Conservation (phyloP, 1,140 invertebrate species). For the Monochamus saltuarius region DNA sequence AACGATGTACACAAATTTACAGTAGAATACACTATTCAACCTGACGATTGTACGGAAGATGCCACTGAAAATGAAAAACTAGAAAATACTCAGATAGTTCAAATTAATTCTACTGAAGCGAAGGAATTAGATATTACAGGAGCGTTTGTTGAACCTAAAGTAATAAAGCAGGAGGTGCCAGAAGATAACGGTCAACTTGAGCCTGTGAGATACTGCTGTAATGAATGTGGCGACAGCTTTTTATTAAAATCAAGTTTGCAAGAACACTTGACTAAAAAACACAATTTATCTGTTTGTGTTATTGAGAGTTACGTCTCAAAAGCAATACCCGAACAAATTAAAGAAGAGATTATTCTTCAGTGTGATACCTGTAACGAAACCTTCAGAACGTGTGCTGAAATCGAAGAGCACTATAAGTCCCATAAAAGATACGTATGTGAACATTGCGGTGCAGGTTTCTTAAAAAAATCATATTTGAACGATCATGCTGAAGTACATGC, state of each 20-base stretch:
- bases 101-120: neutral
- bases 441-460: conserved; percentile 16
- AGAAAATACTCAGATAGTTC: neutral
- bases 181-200: conserved; percentile 4
- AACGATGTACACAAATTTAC: neutral
- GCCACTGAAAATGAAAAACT: neutral
- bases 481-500: conserved; percentile 13
- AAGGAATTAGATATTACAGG: neutral
- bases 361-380: conserved; percentile 8
- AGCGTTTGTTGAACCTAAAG: neutral
- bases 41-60: conserved; percentile 3
- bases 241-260: conserved; percentile 11
- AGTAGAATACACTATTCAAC: neutral
- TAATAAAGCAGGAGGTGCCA: neutral
- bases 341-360: conserved; percentile 9
- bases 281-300: conserved; percentile 5
- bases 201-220: conserved; percentile 10
- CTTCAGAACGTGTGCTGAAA: neutral
- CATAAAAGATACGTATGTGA: conserved; percentile 16
- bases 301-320: conserved; percentile 7
- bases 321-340: conserved; percentile 4
- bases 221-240: conserved; percentile 14
- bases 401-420: conserved; percentile 13
- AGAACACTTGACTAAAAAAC: conserved; percentile 12
- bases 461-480: conserved; percentile 14